Conservation (phyloP, 1,140 invertebrate genomes). For the roundworm (Caenorhabditis elegans) region WBcel235 BX284603.4:9437001-9437500, state of each 20-base stretch:
- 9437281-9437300: not conserved
- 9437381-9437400: not conserved
- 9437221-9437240: too few species aligned
- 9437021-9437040: not conserved
- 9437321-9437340: too few species aligned
- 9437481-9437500: too few species aligned
- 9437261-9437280: too few species aligned
- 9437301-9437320: too few species aligned
- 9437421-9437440: too few species aligned
- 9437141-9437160: not conserved
- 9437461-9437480: too few species aligned
- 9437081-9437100: not conserved
- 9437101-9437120: not conserved
- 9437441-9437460: too few species aligned
- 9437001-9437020: not conserved
- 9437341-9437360: too few species aligned
- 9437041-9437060: not conserved
- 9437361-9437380: not conserved
- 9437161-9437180: constrained; percentile 6
- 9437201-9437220: not conserved
- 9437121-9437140: not conserved
- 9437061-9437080: not conserved
- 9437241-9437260: too few species aligned
- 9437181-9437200: not conserved
- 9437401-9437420: not conserved